phyloP scores from a whole-genome alignment of 2,888 invertebrate genomes.

The Prenolepis imparis region DNA sequence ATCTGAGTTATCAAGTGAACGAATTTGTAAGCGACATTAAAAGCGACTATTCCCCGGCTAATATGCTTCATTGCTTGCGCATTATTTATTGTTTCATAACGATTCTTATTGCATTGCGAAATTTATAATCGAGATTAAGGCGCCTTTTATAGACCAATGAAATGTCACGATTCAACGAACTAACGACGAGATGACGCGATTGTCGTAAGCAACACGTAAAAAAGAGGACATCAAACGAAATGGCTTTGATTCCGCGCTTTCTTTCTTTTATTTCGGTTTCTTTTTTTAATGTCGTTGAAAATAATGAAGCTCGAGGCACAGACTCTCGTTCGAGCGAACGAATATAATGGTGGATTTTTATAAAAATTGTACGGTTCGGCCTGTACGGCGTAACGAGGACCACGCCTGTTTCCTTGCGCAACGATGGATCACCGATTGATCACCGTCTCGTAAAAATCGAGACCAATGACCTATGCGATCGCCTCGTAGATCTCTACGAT shows the following conservation, averaged over 20 bases:
- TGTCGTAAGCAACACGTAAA: conserved; percentile 41
- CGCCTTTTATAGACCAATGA: conserved; percentile 24
- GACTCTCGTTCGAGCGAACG: conserved; percentile 54
- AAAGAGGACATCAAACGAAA: conserved; percentile 20
- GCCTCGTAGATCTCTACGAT: neutral
- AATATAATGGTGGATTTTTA: conserved; percentile 59
- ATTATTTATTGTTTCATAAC: neutral
- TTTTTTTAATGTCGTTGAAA: conserved; percentile 51
- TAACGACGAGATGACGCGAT: conserved; percentile 51
- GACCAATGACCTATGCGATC: conserved; percentile 38
- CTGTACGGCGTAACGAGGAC: conserved; percentile 46
- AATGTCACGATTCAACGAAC: conserved; percentile 51
- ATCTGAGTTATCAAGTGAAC: neutral
- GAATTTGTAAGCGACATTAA: neutral
- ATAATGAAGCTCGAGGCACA: conserved; percentile 56
- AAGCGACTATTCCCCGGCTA: neutral
- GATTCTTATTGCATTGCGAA: conserved; percentile 1
- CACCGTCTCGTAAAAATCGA: conserved; percentile 52
- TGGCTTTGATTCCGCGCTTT: conserved; percentile 47
- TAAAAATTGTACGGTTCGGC: conserved; percentile 51
- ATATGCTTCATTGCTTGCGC: neutral
- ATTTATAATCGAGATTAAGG: conserved; percentile 32
- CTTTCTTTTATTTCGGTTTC: conserved; percentile 30
- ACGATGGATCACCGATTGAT: conserved; percentile 47
- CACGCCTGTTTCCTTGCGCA: conserved; percentile 47